Evolutionary conservation across 2,797 vertebrate species (phyloP), one percentile per base, ranked within the genome.

Genomic region (Notoglanidium macrostoma): DNA sequence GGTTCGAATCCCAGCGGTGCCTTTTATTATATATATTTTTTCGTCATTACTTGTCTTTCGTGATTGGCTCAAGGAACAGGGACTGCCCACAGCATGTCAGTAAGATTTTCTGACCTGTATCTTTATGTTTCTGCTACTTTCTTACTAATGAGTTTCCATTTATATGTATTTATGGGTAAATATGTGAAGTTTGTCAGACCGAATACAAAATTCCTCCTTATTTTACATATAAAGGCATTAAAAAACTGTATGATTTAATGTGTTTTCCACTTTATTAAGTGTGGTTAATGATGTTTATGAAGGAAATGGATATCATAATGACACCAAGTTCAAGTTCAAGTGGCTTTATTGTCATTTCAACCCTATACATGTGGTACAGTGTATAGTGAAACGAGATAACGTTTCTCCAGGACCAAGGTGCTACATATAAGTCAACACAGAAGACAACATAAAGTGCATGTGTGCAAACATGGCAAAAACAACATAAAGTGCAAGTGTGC

Each of bases 1-100:
- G 91, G 91, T 93, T 92, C 91, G 91, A 93, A 92, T 92, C 90
- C 92, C 90, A 90, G 90, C 92, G 91, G 84, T 85, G 84, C 84
- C 84, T 85, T 40, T 40, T 35, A 35, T 35, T 35, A 35, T 35
- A 35, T 35, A 35, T 35, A n/a, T 35, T 35, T 35, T 35, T 35
- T 35, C 35, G 35, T 35, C 29, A 32, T 5, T 68, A 32, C 19
- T 35, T 35, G 35, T 35, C 35, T 35, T 35, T 35, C 35, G 35
- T 35, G 14, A 35, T 8, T 70, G 19, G 32, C 1, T 29, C 32
- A 17, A 67, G 12, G 17, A 32, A 17, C 29, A 32, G 29, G 14
- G 5, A 32, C 8, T 61, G 21, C 1, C 21, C 21, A 61, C 19
- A 23, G 2, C 8, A 5, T 32, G 29, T 65, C 26, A 29, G 2